Conservation (phyloP, 30 jellyfish, hydroid and myxozoan species). For the Hydractinia echinata region DNA sequence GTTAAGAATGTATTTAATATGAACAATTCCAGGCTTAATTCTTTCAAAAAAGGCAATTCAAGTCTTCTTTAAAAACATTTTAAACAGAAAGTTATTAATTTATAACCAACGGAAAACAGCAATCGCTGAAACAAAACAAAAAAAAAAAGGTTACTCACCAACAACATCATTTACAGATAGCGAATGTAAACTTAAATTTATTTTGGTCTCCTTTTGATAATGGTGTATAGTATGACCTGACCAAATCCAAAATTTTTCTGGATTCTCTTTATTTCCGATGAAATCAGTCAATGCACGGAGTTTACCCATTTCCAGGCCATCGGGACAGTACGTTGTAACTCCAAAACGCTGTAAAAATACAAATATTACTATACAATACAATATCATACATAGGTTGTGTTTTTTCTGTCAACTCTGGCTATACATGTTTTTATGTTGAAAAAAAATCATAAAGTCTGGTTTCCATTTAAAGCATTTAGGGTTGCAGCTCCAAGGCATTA, state of each 20-base stretch:
- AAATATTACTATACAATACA: background rate
- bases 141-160: slow-evolving; percentile 31
- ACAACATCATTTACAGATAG: slow-evolving; percentile 45
- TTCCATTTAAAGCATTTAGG: no score
- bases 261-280: slow-evolving; percentile 33
- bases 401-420: no score
- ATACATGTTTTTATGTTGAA: no score
- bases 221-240: slow-evolving; percentile 57
- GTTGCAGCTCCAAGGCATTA: no score
- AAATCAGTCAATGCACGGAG: slow-evolving; percentile 71
- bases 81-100: no score
- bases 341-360: slow-evolving; percentile 52
- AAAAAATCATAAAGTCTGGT: no score
- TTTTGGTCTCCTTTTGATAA: slow-evolving; percentile 32
- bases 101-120: no score
- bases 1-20: no score
- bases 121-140: background rate
- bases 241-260: slow-evolving; percentile 48
- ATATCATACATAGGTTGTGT: background rate
- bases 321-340: slow-evolving; percentile 66
- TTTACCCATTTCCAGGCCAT: slow-evolving; percentile 16
- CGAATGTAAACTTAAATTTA: slow-evolving; percentile 36
- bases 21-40: no score
- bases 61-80: no score
- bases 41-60: no score